phyloP scores from a whole-genome alignment of 2,113 vertebrate species.

The Opisthocomus hoazin region DNA sequence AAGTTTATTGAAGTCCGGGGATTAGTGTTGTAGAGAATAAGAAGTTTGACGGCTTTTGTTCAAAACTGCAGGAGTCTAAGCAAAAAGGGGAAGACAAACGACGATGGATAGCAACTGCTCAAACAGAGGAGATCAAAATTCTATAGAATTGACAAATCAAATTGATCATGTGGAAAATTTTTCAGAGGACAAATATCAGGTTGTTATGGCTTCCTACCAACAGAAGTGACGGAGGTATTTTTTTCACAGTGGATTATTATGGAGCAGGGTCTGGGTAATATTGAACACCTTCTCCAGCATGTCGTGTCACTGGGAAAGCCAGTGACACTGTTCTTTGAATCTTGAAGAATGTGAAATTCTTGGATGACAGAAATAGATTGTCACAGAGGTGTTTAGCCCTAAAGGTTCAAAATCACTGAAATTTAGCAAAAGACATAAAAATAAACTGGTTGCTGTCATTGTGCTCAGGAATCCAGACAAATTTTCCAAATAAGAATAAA shows the following conservation, averaged over 20 bases:
- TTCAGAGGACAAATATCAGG: slow-evolving; percentile 36
- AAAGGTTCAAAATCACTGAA: slow-evolving; percentile 7
- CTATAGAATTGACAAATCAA: slow-evolving; percentile 42
- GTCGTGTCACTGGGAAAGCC: neutral
- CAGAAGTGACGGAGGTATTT: neutral
- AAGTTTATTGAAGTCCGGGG: neutral
- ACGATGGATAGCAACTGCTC: slow-evolving; percentile 6
- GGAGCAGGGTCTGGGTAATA: neutral
- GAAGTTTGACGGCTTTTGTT: slow-evolving; percentile 26
- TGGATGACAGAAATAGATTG: slow-evolving; percentile 15
- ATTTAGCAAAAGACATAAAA: slow-evolving; percentile 20
- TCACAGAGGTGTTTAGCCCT: slow-evolving; percentile 26
- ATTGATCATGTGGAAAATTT: slow-evolving; percentile 4
- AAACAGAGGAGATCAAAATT: slow-evolving; percentile 11
- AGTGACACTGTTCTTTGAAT: neutral
- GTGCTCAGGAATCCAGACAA: neutral
- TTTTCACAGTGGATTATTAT: slow-evolving; percentile 50
- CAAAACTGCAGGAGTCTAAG: neutral
- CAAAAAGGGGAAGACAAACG: slow-evolving; percentile 8
- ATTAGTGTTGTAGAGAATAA: neutral
- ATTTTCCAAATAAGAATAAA: slow-evolving; percentile 44
- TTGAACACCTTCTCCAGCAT: neutral
- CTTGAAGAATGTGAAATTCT: neutral
- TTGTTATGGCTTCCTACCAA: slow-evolving; percentile 36
- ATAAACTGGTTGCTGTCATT: neutral